A percentile compares a stretch with the other conserved stretches of the same genome.
Conservation (phyloP, 2,797 vertebrate genomes). For the Sebastes jordani region DNA sequence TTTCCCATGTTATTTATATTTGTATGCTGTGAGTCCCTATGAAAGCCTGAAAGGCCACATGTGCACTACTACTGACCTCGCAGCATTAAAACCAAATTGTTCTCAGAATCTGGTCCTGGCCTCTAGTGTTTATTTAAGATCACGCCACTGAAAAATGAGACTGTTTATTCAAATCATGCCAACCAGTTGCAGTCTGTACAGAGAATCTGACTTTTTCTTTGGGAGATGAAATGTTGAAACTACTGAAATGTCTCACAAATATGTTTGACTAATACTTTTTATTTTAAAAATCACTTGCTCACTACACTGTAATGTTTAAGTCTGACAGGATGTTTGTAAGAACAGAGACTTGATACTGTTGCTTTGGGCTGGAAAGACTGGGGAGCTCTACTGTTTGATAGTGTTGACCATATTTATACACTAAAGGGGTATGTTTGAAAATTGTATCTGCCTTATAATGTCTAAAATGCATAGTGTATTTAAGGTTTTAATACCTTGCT, state of each 20-base stretch:
- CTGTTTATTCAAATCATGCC: slow-evolving; percentile 41
- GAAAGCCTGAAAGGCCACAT: slow-evolving; percentile 51
- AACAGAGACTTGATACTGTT: slow-evolving; percentile 44
- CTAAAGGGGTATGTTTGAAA: slow-evolving; percentile 12
- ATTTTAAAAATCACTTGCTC: slow-evolving; percentile 26
- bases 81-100: slow-evolving; percentile 67
- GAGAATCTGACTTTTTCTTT: slow-evolving; percentile 14
- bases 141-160: slow-evolving; percentile 38
- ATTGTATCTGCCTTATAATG: slow-evolving; percentile 44
- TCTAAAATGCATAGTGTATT: slow-evolving; percentile 24
- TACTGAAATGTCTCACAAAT: slow-evolving; percentile 57
- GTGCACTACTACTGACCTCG: slow-evolving; percentile 72
- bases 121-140: slow-evolving; percentile 41
- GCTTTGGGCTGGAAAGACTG: slow-evolving; percentile 24
- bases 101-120: slow-evolving; percentile 36
- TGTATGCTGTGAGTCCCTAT: slow-evolving; percentile 43
- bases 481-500: slow-evolving; percentile 18
- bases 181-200: slow-evolving; percentile 6
- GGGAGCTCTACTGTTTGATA: slow-evolving; percentile 18
- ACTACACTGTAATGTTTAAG: slow-evolving; percentile 40
- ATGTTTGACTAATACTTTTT: slow-evolving; percentile 29
- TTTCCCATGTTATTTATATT: slow-evolving; percentile 45
- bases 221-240: slow-evolving; percentile 27
- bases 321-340: slow-evolving; percentile 31
- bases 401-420: slow-evolving; percentile 31